Conservation (phyloP, 2,888 invertebrate genomes). For the Diachrysia chrysitis region DNA sequence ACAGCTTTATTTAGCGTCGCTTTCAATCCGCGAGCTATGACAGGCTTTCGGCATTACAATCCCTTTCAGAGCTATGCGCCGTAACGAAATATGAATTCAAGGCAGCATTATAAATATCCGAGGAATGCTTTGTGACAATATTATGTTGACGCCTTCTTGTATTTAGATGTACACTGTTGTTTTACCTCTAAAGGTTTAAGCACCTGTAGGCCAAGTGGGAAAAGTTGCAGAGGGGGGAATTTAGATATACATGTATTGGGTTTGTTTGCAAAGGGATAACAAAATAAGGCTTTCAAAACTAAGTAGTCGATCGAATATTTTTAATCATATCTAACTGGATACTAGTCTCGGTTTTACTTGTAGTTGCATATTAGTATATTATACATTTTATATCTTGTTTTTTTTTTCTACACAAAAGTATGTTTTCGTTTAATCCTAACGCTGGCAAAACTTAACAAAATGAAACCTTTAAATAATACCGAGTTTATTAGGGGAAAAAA, state of each 20-base stretch:
- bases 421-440: too few relatives aligned
- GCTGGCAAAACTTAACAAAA: not conserved
- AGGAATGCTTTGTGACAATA: conserved; percentile 51
- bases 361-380: too few relatives aligned
- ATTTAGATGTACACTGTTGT: conserved; percentile 11
- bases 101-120: conserved; percentile 38
- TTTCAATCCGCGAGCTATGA: not conserved
- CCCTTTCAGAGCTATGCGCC: conserved; percentile 45
- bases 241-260: too few relatives aligned
- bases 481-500: not conserved
- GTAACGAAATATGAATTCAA: conserved; percentile 35
- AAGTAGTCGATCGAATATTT: too few relatives aligned
- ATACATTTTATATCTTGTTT: too few relatives aligned
- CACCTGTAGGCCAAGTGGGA: not conserved
- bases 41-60: conserved; percentile 12
- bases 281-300: too few relatives aligned
- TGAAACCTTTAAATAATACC: not conserved
- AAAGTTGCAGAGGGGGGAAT: not conserved
- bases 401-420: too few relatives aligned
- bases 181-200: not conserved
- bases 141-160: conserved; percentile 35
- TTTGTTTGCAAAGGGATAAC: too few relatives aligned
- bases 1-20: not conserved
- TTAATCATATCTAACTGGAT: too few relatives aligned
- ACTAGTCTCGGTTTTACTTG: too few relatives aligned